Percentiles rank a stretch among this genome's conserved stretches.
Evolutionary conservation across 2,797 vertebrate species (phyloP).

Genomic region (Macrochelys suwanniensis): DNA sequence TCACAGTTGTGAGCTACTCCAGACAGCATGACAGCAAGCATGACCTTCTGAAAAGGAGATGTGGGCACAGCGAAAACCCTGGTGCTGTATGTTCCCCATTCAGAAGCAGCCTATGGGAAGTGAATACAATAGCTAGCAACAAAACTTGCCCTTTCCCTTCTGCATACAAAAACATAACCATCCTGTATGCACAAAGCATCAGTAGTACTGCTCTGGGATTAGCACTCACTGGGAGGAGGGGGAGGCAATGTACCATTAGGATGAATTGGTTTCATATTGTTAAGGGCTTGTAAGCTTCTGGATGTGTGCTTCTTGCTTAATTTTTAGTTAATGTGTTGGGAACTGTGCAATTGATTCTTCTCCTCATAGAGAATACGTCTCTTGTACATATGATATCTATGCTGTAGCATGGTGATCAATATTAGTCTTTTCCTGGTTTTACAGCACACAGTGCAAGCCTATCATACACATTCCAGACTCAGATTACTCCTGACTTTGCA

Average conservation of each 20-base stretch:
- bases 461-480: neutral
- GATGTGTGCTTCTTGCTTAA: neutral
- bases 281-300: neutral
- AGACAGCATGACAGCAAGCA: neutral
- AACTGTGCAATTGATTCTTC: rapidly evolving
- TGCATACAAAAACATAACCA: neutral
- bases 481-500: neutral
- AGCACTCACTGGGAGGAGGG: neutral
- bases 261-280: neutral
- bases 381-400: neutral
- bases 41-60: neutral
- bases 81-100: neutral
- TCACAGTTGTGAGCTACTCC: neutral
- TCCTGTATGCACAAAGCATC: neutral
- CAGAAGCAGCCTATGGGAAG: conserved; percentile 17
- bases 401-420: conserved; percentile 1
- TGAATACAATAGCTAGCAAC: neutral
- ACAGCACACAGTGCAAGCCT: neutral
- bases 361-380: neutral
- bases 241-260: neutral
- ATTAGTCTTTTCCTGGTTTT: neutral
- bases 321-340: neutral
- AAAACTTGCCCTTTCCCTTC: neutral
- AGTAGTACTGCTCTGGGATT: neutral
- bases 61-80: neutral